These are phyloP conservation scores for Drosophila erecta DNA, from an alignment of 1,140 invertebrate genomes.

Conservation along the genomic window DNA sequence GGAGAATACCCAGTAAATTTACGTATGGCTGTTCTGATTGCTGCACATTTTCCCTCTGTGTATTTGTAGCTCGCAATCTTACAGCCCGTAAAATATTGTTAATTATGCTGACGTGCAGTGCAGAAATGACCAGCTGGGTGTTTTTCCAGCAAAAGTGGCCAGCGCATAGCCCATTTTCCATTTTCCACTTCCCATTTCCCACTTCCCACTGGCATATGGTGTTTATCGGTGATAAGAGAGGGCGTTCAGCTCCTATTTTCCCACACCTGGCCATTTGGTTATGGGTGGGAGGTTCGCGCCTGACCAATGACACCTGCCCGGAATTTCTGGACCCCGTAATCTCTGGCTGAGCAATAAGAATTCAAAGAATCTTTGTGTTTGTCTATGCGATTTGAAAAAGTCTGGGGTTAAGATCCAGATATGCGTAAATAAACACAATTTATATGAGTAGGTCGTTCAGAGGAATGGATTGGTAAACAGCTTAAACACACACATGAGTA, in stretches of 20 bases:
- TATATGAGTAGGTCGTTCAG: background rate
- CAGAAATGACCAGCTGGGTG: constrained; percentile 13
- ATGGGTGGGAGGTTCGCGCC: constrained; percentile 19
- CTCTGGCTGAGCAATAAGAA: constrained; percentile 64
- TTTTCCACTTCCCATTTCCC: background rate
- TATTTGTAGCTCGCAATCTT: constrained; percentile 64
- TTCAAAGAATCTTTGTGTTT: constrained; percentile 57
- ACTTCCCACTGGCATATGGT: constrained; percentile 42
- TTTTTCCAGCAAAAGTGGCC: constrained; percentile 32
- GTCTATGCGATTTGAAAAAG: constrained; percentile 12
- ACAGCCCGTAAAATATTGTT: constrained; percentile 76
- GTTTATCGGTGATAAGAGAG: constrained; percentile 53
- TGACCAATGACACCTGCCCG: constrained; percentile 65
- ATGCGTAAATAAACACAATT: constrained; percentile 12
- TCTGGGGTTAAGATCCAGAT: background rate
- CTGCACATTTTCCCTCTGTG: constrained; percentile 44
- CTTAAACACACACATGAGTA: background rate
- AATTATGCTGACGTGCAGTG: constrained; percentile 64
- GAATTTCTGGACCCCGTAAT: constrained; percentile 32
- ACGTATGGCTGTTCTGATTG: constrained; percentile 30
- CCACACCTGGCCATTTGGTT: constrained; percentile 15
- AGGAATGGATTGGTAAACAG: constrained; percentile 2
- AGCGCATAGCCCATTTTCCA: constrained; percentile 21
- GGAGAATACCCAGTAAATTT: constrained; percentile 8
- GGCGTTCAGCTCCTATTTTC: constrained; percentile 46